Conservation (phyloP, 2,888 invertebrate genomes). For the Chelonus formosanus region DNA sequence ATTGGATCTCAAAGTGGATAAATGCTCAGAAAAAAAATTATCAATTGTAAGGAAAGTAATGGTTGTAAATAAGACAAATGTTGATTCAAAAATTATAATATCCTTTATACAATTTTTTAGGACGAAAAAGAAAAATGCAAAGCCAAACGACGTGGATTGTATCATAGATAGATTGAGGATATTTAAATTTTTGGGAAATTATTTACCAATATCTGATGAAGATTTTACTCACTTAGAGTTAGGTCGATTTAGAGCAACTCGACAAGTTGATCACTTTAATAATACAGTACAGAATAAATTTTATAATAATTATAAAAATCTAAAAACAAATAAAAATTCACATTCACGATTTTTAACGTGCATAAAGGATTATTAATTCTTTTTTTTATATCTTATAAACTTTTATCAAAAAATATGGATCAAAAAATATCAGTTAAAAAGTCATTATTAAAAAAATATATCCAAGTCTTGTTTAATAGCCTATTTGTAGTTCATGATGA, state of each 20-base stretch:
- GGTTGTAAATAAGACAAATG: neutral
- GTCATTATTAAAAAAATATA: no score
- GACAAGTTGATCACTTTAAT: neutral
- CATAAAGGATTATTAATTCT: no score
- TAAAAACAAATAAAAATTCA: no score
- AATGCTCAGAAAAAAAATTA: neutral
- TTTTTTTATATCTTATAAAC: no score
- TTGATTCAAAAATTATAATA: neutral
- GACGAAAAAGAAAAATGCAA: slow-evolving; percentile 18
- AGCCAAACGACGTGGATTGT: slow-evolving; percentile 27
- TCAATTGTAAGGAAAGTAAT: slow-evolving; percentile 1
- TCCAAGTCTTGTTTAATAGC: no score
- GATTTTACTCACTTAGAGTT: neutral
- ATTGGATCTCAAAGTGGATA: no score
- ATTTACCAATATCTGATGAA: slow-evolving; percentile 6
- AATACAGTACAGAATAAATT: no score
- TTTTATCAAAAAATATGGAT: no score
- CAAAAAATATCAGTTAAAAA: no score
- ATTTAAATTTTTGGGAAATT: slow-evolving; percentile 10
- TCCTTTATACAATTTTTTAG: neutral
- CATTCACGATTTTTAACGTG: no score
- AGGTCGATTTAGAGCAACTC: neutral
- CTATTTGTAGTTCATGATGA: no score
- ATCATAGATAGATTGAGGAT: slow-evolving; percentile 16
- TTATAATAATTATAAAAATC: no score